Evolutionary conservation across 2,888 invertebrate genomes (phyloP).

Genomic region (Chironomus riparius): DNA sequence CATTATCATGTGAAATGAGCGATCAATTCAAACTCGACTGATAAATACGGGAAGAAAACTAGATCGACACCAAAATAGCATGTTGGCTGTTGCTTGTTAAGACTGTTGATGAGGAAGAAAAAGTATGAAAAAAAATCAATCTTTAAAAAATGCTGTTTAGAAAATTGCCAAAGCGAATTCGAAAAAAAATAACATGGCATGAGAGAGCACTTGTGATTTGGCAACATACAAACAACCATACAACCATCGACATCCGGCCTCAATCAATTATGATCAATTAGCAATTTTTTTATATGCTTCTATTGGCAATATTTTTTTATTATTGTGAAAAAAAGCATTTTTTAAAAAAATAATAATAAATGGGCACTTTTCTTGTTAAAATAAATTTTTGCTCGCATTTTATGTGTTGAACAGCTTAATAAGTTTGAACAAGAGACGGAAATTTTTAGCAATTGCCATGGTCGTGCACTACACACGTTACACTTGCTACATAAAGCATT

Average conservation of each 20-base stretch:
- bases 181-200: background rate
- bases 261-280: conserved; percentile 23
- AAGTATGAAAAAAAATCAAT: background rate
- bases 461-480: background rate
- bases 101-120: conserved; percentile 32
- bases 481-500: background rate
- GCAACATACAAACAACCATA: background rate
- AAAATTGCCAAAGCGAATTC: background rate
- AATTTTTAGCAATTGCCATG: background rate
- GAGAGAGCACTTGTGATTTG: background rate
- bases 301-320: background rate
- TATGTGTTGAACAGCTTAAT: background rate
- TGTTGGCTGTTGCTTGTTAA: background rate
- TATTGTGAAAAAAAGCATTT: background rate
- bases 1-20: background rate
- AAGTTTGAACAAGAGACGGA: background rate
- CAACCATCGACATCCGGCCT: conserved; percentile 11
- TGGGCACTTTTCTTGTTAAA: background rate
- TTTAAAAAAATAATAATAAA: no score
- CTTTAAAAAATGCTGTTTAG: conserved; percentile 10
- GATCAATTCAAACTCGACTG: no score
- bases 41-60: no score
- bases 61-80: no score
- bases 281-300: conserved; percentile 6
- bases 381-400: background rate